A percentile compares a stretch with the other conserved stretches of the same genome.
Conservation (phyloP, 2,797 vertebrate species). For the Pseudochaenichthys georgianus region DNA sequence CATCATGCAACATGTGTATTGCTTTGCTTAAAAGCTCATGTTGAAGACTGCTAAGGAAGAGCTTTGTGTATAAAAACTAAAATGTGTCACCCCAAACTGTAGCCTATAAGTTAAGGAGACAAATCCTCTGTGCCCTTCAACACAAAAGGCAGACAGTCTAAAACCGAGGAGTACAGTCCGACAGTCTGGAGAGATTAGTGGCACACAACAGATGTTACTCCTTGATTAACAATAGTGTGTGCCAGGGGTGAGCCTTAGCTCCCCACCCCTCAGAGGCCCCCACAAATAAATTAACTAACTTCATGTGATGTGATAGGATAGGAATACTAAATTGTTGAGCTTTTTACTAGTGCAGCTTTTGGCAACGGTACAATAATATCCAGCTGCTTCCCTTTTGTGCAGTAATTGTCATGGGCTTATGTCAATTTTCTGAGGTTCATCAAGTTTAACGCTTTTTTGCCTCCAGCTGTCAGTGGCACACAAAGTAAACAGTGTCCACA, state of each 20-base stretch:
- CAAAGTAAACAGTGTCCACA: conserved; percentile 8
- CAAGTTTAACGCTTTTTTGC: not conserved
- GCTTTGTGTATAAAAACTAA: conserved; percentile 16
- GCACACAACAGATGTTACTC: conserved; percentile 83
- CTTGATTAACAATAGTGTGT: conserved; percentile 83
- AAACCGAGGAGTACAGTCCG: conserved; percentile 68
- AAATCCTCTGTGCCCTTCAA: conserved; percentile 69
- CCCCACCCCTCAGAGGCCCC: conserved; percentile 66
- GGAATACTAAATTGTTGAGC: not conserved
- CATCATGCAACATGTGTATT: not conserved
- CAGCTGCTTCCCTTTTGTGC: not conserved
- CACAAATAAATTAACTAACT: conserved; percentile 47
- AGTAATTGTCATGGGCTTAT: not conserved
- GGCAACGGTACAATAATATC: not conserved
- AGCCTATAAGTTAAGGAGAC: conserved; percentile 38
- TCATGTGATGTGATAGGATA: conserved; percentile 26
- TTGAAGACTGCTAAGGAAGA: conserved; percentile 1
- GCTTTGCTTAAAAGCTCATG: not conserved
- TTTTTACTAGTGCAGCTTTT: not conserved
- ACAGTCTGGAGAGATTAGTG: conserved; percentile 79
- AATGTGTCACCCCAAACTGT: conserved; percentile 32
- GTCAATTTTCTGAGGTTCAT: not conserved
- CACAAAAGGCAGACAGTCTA: conserved; percentile 77
- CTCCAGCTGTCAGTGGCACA: not conserved
- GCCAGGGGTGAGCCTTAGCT: conserved; percentile 78